Evolutionary conservation across 2,113 vertebrate species (phyloP).

Genomic region (Neolamprologus falcicula): DNA sequence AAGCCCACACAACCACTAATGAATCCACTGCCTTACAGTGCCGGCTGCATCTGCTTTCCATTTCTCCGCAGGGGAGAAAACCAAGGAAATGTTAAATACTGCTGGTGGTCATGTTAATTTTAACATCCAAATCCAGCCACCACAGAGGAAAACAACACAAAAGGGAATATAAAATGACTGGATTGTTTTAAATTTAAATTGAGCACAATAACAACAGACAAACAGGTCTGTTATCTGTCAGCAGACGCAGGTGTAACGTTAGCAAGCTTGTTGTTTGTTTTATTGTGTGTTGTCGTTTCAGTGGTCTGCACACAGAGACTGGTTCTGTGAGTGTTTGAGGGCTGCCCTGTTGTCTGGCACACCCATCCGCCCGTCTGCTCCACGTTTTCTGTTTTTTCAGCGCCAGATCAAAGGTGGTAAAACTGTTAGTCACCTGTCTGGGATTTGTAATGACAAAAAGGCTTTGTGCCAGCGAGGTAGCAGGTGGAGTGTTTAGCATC

Average conservation of each 20-base stretch:
- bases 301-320: neutral
- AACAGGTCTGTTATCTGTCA: rapidly evolving
- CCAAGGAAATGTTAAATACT: neutral
- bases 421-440: constrained; percentile 40
- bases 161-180: neutral
- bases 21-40: constrained; percentile 51
- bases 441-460: neutral
- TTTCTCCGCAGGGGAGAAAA: neutral
- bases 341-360: neutral
- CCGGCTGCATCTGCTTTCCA: neutral
- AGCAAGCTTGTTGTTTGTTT: neutral
- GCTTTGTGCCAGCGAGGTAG: neutral
- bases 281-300: neutral
- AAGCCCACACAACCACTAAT: constrained; percentile 72
- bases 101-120: neutral
- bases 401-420: neutral
- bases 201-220: neutral
- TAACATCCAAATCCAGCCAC: neutral
- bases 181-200: neutral
- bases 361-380: neutral
- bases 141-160: neutral
- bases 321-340: neutral
- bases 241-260: neutral
- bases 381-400: neutral
- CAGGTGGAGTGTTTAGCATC: neutral